Base-by-base conservation (phyloP, 2,797 vertebrate species). In the Pogoniulus pusillus region DNA sequence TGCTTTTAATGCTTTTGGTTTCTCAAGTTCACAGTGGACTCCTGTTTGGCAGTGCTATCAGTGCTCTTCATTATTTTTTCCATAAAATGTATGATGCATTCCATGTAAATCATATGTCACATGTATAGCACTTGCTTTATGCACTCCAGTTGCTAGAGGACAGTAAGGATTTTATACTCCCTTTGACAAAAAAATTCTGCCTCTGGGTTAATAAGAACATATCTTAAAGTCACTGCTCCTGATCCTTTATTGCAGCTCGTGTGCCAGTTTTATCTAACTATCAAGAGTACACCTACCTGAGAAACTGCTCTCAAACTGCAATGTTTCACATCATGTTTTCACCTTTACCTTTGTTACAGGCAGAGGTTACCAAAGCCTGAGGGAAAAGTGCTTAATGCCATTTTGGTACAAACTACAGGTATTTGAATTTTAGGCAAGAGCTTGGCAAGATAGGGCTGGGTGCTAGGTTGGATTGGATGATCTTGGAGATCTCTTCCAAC, bases 191-290 rank as follows among this genome's bases (percentile, higher is more conserved):
- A 69, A 69, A 54, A 29, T 0, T 18, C 19, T 76, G 49, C 45
- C 49, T 93, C 41, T 41, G 27, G 37, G 93, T 69, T 88, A 73
- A 64, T 68, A 82, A 65, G 54, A 74, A 12, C 10, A 24, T 65
- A 35, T 69, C 79, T 79, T 93, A 87, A 89, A 91, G 32, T 43
- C 64, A 71, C 1, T 82, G 45, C 55, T 91, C 87, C 71, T 8
- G 3, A 30, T 82, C 70, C 70, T 79, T 92, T 82, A 62, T 27
- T n/a, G 16, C n/a, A 83, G 16, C 47, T 77, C 27, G 1, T 39
- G 34, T 88, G 83, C 90, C 83, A 89, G 62, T 23, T 93, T 94
- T 94, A 94, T 79, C 85, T 81, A 60, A 58, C 82, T 77, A 59
- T 77, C 89, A 94, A 66, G 68, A 65, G 8, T 59, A 79, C 32